Evolutionary conservation across 2,797 vertebrate species (phyloP).

Genomic region (Falco concolor): DNA sequence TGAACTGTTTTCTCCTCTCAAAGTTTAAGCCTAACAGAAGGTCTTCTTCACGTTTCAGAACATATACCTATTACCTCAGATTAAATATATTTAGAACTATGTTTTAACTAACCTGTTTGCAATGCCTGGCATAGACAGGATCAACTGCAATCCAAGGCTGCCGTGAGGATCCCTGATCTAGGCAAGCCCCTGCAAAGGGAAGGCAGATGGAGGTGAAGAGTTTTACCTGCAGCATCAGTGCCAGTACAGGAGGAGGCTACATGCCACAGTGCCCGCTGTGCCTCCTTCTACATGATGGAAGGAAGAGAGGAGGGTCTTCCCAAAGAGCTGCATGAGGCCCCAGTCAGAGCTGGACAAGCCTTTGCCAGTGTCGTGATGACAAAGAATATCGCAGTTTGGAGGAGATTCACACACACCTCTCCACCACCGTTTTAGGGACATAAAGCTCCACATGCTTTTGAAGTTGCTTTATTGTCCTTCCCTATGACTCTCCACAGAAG

Average conservation of each 20-base stretch:
- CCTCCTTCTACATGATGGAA: not conserved
- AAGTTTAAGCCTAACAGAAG: not conserved
- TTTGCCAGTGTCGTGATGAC: not conserved
- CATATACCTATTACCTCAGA: too few relatives aligned
- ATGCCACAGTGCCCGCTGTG: fast-evolving
- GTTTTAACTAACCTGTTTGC: not conserved
- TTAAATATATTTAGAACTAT: not conserved
- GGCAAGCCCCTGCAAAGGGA: not conserved
- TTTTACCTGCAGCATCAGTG: not conserved
- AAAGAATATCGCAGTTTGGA: not conserved
- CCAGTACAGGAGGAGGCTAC: not conserved
- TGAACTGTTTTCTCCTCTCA: not conserved
- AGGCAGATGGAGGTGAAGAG: not conserved
- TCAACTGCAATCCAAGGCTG: not conserved
- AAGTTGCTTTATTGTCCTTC: not conserved
- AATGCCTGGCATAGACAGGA: not conserved
- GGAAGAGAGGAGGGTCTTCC: not conserved
- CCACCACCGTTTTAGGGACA: not conserved
- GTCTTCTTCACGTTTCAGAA: not conserved
- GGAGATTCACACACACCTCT: not conserved
- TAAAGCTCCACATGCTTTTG: not conserved
- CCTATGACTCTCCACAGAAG: not conserved
- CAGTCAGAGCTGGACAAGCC: not conserved
- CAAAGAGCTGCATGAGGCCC: not conserved
- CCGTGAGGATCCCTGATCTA: not conserved